Conservation (phyloP, 2,113 vertebrate genomes). For the Dendropsophus ebraccatus region DNA sequence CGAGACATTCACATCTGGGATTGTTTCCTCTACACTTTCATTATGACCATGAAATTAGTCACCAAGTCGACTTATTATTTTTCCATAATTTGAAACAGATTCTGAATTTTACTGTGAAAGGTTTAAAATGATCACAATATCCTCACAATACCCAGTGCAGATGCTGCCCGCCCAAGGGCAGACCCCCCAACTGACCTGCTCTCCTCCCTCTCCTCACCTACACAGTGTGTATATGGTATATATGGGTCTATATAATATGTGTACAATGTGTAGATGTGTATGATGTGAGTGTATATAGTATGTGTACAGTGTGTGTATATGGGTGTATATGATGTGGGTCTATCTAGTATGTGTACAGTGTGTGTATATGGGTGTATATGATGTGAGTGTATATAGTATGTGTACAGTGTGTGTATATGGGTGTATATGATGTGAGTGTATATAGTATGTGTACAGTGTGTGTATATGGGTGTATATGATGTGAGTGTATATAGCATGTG, state of each 20-base stretch:
- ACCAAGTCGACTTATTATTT: constrained; percentile 14
- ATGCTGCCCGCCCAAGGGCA: neutral
- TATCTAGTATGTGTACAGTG: neutral
- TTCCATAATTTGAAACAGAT: constrained; percentile 41
- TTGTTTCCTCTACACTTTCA: neutral
- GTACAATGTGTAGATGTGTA: no score
- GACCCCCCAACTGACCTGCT: neutral
- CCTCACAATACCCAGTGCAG: neutral
- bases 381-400: neutral
- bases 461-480: neutral
- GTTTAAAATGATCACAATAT: neutral
- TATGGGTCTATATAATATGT: no score
- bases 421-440: neutral
- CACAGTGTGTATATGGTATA: neutral
- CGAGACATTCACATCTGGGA: neutral
- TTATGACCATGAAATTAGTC: constrained; percentile 10
- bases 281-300: no score
- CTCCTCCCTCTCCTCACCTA: neutral
- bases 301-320: no score
- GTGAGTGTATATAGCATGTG: neutral
- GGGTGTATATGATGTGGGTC: no score
- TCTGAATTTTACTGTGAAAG: neutral
- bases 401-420: neutral
- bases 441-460: neutral
- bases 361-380: neutral